Evolutionary conservation across 2,888 invertebrate genomes (phyloP).

Genomic region (Synanthedon vespiformis): DNA sequence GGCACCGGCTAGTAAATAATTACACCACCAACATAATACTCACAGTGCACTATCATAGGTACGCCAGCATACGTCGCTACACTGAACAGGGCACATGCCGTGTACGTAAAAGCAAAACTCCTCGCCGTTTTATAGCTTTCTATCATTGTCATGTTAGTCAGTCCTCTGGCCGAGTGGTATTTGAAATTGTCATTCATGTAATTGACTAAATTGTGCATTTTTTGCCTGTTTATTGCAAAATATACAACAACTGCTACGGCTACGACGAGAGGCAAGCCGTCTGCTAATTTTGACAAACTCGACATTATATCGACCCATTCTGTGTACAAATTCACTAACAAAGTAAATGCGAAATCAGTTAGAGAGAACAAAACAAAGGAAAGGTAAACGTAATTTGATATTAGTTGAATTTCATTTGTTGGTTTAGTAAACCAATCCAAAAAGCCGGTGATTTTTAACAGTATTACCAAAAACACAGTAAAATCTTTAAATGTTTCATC

Average conservation of each 20-base stretch:
- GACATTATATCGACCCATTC: constrained; percentile 48
- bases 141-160: constrained; percentile 54
- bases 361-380: constrained; percentile 35
- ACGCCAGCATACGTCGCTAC: constrained; percentile 41
- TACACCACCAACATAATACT: constrained; percentile 19
- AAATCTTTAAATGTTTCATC: constrained; percentile 18
- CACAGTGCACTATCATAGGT: constrained; percentile 41
- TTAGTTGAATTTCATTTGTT: constrained; percentile 14
- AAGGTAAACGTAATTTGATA: constrained; percentile 37
- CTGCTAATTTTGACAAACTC: constrained; percentile 40
- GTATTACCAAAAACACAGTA: constrained; percentile 30
- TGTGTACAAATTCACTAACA: constrained; percentile 33
- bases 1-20: no score
- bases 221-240: constrained; percentile 29
- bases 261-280: constrained; percentile 37
- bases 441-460: constrained; percentile 42
- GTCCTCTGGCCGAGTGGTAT: constrained; percentile 44
- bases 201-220: constrained; percentile 33
- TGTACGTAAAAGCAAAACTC: constrained; percentile 45
- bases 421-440: constrained; percentile 46
- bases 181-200: constrained; percentile 46
- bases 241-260: constrained; percentile 41
- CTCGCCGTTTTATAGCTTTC: constrained; percentile 34
- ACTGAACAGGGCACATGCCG: constrained; percentile 47
- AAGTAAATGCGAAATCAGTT: constrained; percentile 18